A percentile compares a stretch with the other conserved stretches of the same genome.
Evolutionary conservation across 2,113 vertebrate genomes (phyloP).

Genomic region (Athene cunicularia): DNA sequence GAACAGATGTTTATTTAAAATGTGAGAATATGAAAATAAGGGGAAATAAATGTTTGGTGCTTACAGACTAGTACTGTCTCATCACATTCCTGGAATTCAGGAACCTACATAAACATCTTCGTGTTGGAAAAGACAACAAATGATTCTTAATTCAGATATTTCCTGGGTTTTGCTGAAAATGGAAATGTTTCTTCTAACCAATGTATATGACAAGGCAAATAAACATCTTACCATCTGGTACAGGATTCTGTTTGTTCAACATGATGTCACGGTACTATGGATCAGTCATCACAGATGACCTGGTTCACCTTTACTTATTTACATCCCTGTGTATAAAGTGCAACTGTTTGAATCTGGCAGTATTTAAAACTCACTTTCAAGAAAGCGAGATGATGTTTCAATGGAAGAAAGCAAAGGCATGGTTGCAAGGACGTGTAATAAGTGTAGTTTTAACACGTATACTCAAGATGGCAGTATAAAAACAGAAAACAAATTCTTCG

Average conservation of each 20-base stretch:
- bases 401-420: not conserved
- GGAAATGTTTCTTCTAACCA: not conserved
- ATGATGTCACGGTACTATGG: not conserved
- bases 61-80: not conserved
- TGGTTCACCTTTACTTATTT: not conserved
- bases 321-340: not conserved
- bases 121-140: not conserved
- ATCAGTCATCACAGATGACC: not conserved
- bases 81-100: not conserved
- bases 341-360: not conserved
- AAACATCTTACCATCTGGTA: not conserved
- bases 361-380: not conserved
- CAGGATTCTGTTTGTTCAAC: not conserved
- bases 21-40: not conserved
- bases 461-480: constrained; percentile 62
- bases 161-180: not conserved
- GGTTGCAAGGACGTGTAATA: not conserved
- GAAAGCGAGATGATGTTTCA: not conserved
- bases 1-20: not conserved
- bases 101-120: not conserved
- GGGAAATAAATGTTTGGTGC: not conserved
- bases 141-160: not conserved
- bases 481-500: not conserved
- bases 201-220: not conserved
- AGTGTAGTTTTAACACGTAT: not conserved